Percentiles rank a stretch among this genome's conserved stretches.
Conservation (phyloP, 2,888 invertebrate species). For the Nesidiocoris tenuis region DNA sequence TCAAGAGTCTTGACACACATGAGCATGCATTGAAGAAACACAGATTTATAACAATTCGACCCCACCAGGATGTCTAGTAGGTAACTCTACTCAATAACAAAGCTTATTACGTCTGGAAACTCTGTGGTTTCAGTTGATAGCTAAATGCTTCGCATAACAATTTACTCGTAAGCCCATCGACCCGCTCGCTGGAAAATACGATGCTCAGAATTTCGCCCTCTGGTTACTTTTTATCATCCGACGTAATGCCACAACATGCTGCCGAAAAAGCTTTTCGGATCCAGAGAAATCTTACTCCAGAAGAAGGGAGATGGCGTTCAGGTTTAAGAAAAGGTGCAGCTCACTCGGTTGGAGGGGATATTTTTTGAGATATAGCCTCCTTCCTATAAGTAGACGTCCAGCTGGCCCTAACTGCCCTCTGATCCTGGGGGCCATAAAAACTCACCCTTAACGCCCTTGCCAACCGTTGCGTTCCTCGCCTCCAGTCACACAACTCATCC, state of each 20-base stretch:
- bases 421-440: slow-evolving; percentile 12
- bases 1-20: too few species aligned
- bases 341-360: neutral
- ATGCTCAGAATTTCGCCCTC: too few species aligned
- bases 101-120: too few species aligned
- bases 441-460: neutral
- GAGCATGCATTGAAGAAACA: too few species aligned
- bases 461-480: neutral
- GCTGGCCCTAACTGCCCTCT: slow-evolving; percentile 10
- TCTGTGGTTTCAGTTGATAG: too few species aligned
- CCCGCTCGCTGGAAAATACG: too few species aligned
- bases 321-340: neutral
- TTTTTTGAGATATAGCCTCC: neutral
- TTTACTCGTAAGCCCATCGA: too few species aligned
- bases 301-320: neutral
- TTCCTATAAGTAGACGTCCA: neutral
- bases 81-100: too few species aligned
- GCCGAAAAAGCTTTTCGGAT: neutral
- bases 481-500: neutral
- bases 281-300: neutral
- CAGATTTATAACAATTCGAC: too few species aligned
- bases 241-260: neutral
- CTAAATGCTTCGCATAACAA: too few species aligned
- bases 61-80: too few species aligned
- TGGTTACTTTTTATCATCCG: too few species aligned